Base-by-base conservation (phyloP, 2,797 vertebrate species). In the Anas flavirostris region DNA sequence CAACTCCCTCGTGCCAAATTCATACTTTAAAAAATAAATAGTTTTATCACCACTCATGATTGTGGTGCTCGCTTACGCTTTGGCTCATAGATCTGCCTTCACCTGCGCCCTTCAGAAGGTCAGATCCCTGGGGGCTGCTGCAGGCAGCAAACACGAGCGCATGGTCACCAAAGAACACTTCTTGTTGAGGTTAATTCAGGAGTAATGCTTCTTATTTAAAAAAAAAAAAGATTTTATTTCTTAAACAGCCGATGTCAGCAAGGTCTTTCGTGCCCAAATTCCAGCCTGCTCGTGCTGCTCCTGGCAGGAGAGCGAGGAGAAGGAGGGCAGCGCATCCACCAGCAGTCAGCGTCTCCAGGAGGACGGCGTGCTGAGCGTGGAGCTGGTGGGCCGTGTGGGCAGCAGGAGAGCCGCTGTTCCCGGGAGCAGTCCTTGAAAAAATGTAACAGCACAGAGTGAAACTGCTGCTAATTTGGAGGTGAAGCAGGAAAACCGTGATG, bases 381-480 rank as follows among this genome's bases (percentile, higher is more conserved):
- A 43, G 43, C 43, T 43, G 43, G 16, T 18, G 66, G 26, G 8
- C 12, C 58, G 41, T 3, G 18, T 77, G 69, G 70, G 31, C 88
- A 72, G 35, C 1, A 23, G 19, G 7, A 14, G 72, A 90, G 26
- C 9, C 58, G 2, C 53, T 86, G 69, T 68, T 66, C 33, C 37
- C 39, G 59, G 13, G n/a, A 59, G 67, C 56, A 64, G 58, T 6
- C 53, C 29, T 69, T 79, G 83, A 81, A 55, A 86, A 86, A 72
- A 58, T 43, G 67, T 23, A 46, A 19, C 90, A 70, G 73, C 1
- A 16, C 81, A 79, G 29, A 92, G 72, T 39, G 92, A 75, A 93
- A 68, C 41, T 18, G 88, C 23, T 93, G 91, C 90, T 84, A 66
- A 50, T 90, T 88, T 76, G 86, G 91, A 88, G 86, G 86, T 84